Evolutionary conservation across 2,888 invertebrate species (phyloP).

Genomic region (Cepaea hortensis): DNA sequence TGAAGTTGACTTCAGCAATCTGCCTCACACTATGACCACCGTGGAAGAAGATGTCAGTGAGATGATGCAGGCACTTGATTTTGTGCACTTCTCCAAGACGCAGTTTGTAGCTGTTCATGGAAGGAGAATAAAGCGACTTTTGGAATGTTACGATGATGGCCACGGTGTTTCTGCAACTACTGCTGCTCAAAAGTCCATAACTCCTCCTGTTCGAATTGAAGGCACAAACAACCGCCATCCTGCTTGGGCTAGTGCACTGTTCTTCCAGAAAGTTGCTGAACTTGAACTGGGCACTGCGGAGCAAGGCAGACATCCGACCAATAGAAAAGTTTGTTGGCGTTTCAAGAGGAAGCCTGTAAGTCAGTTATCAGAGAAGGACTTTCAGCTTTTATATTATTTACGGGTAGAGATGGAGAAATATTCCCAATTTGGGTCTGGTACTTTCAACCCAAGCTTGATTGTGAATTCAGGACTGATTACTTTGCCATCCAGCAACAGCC

Average conservation of each 20-base stretch:
- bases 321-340: constrained; percentile 58
- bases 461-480: constrained; percentile 44
- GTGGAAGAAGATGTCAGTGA: constrained; percentile 53
- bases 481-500: constrained; percentile 15
- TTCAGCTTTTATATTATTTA: constrained; percentile 54
- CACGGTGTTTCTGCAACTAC: constrained; percentile 59
- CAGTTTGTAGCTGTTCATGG: constrained; percentile 56
- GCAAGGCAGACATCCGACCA: constrained; percentile 56
- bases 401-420: constrained; percentile 57
- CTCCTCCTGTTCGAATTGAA: constrained; percentile 57
- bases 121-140: constrained; percentile 56
- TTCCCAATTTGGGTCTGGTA: constrained; percentile 46
- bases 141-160: constrained; percentile 59
- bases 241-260: constrained; percentile 58
- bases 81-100: constrained; percentile 54
- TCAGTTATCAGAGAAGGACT: constrained; percentile 52
- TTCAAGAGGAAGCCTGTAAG: constrained; percentile 54
- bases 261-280: constrained; percentile 59
- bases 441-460: constrained; percentile 44
- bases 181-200: constrained; percentile 62
- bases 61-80: constrained; percentile 53
- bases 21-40: constrained; percentile 50
- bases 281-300: constrained; percentile 55
- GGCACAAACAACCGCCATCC: constrained; percentile 58
- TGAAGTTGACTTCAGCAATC: constrained; percentile 49